Evolutionary conservation across 2,797 vertebrate species (phyloP), one percentile per base, ranked within the genome.

Genomic region (Sciurus vulgaris): DNA sequence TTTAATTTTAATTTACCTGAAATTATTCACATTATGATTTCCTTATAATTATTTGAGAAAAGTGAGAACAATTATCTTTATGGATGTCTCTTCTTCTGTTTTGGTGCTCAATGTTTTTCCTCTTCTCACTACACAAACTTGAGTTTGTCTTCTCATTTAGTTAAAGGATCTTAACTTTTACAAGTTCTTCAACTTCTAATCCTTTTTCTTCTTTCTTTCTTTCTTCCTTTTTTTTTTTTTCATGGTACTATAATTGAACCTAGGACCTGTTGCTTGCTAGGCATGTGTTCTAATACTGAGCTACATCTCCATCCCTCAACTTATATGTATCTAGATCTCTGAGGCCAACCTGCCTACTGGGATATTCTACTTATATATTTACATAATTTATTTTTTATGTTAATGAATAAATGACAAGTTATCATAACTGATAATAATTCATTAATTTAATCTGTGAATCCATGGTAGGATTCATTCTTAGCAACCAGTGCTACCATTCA

Each of bases 1-100:
- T 59, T 91, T 77, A 96, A 83, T 91, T 73, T 54, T 35, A 41
- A 51, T 81, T 47, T 89, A 59, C n/a, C 26, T 35, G 41, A 76
- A 69, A 76, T 26, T 38, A 69, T 38, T 79, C 35, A 47, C 6
- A 5, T 84, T 47, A 20, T 5, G 61, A 18, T 89, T 70, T 76
- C 26, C 28, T 86, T 11, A 14, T 81, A 85, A 26, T 89, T 63
- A 69, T 74, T 89, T 70, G 33, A 74, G 9, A 70, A 79, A 51
- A 47, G 7, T 35, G 74, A 67, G 6, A 70, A 24, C 81, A 85
- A 51, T 26, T 26, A 47, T 35, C 56, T 24, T 78, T 63, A 24
- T 11, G 6, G 47, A 35, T 1, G 13, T 59, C 69, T 41, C 18
- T 18, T 41, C 18, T 18, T 69, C 15, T 91, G 3, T 56, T 78